phyloP scores from a whole-genome alignment of 2,797 vertebrate species.

The Poliocrania exsul region DNA sequence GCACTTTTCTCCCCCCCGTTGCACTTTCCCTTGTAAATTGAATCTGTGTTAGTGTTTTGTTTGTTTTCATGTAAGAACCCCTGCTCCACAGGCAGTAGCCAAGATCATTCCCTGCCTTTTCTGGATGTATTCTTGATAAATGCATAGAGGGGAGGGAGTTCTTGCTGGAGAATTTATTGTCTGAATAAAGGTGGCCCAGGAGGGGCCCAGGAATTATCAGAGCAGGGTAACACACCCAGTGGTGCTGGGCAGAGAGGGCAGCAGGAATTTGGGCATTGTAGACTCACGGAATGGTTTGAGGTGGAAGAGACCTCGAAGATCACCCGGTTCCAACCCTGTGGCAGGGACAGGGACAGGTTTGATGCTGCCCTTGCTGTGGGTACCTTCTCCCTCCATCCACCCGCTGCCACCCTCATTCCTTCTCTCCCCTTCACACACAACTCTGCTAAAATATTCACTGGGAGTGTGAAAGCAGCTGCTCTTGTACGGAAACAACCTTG shows the following conservation, averaged over 20 bases:
- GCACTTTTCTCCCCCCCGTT: background rate
- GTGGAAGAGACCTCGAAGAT: background rate
- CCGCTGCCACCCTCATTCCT: fast-evolving
- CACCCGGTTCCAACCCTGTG: fast-evolving
- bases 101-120: fast-evolving
- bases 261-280: fast-evolving
- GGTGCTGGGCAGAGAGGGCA: fast-evolving
- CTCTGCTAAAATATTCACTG: background rate
- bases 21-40: background rate
- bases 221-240: background rate
- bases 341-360: fast-evolving
- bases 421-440: background rate
- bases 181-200: background rate
- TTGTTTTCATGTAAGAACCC: background rate
- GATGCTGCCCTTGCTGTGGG: background rate
- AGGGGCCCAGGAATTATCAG: background rate
- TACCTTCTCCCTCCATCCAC: background rate
- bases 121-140: background rate
- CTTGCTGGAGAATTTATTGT: background rate
- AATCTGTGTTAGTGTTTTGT: too few relatives aligned
- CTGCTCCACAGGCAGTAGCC: background rate
- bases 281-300: background rate
- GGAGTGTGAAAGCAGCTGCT: background rate
- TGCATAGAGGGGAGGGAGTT: background rate
- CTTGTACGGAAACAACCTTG: background rate